Conservation (phyloP, 2,888 invertebrate species). For the Hypomecis punctinalis region DNA sequence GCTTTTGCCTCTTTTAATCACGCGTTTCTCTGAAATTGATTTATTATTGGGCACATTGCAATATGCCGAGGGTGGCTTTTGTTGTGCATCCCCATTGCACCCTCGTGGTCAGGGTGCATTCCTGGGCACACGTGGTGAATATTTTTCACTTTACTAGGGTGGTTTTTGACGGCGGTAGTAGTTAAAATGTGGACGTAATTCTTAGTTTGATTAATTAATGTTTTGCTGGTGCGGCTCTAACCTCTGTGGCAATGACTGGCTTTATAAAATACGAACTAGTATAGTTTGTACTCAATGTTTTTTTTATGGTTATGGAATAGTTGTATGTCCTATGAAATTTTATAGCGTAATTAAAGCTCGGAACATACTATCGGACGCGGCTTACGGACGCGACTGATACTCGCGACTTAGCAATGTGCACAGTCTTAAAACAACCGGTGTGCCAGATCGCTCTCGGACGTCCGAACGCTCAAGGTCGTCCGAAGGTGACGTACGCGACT, state of each 20-base stretch:
- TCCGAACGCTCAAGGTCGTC: too few species aligned
- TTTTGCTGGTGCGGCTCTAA: slow-evolving; percentile 39
- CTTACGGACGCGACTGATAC: too few species aligned
- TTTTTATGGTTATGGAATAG: too few species aligned
- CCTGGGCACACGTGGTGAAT: slow-evolving; percentile 73
- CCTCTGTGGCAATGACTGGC: neutral
- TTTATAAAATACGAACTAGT: too few species aligned
- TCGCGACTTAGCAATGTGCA: too few species aligned
- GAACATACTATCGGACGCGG: too few species aligned
- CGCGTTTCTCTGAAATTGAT: slow-evolving; percentile 59
- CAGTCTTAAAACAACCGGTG: too few species aligned
- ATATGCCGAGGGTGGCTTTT: slow-evolving; percentile 53
- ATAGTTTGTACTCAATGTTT: neutral
- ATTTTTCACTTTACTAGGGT: slow-evolving; percentile 39
- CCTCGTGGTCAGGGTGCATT: slow-evolving; percentile 59
- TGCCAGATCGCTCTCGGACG: too few species aligned
- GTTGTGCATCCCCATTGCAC: slow-evolving; percentile 58
- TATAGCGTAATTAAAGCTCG: too few species aligned
- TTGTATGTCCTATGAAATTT: too few species aligned
- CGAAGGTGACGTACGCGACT: too few species aligned
- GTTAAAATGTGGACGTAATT: slow-evolving; percentile 42
- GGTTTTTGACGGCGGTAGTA: slow-evolving; percentile 39
- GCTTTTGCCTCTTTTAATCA: slow-evolving; percentile 48
- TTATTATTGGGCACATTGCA: slow-evolving; percentile 65
- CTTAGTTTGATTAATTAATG: slow-evolving; percentile 41